Conservation (phyloP, 2,888 invertebrate genomes). For the Napeogenes sylphis region DNA sequence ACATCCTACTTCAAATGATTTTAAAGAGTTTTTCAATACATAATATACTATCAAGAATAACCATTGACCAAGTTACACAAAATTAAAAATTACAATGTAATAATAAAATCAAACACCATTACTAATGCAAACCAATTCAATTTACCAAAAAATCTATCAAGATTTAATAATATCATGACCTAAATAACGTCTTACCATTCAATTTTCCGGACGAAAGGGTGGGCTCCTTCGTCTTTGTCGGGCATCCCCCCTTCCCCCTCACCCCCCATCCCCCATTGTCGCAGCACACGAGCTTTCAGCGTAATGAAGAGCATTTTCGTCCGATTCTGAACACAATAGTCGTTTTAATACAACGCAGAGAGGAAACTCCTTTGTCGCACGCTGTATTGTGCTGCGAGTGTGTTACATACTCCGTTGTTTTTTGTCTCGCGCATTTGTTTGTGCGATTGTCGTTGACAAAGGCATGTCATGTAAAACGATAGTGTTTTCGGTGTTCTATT, state of each 20-base stretch:
- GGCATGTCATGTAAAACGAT: constrained; percentile 44
- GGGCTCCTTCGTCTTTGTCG: constrained; percentile 70
- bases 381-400: constrained; percentile 68
- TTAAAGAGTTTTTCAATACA: too few species aligned
- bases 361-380: constrained; percentile 69
- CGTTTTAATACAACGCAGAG: constrained; percentile 75
- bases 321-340: constrained; percentile 73
- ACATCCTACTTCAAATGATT: too few species aligned
- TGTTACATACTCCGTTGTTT: constrained; percentile 61
- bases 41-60: too few species aligned
- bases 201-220: constrained; percentile 76
- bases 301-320: constrained; percentile 80
- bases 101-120: constrained; percentile 12
- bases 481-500: constrained; percentile 31
- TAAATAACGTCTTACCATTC: constrained; percentile 75
- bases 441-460: constrained; percentile 65
- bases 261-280: constrained; percentile 65
- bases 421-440: constrained; percentile 56
- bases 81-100: constrained; percentile 5
- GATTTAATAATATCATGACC: constrained; percentile 77
- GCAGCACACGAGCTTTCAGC: constrained; percentile 77
- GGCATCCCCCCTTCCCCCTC: constrained; percentile 44
- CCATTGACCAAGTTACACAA: too few species aligned
- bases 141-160: constrained; percentile 51
- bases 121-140: constrained; percentile 17